phyloP scores from a whole-genome alignment of 2,113 vertebrate genomes.

The Prochilodus magdalenae region DNA sequence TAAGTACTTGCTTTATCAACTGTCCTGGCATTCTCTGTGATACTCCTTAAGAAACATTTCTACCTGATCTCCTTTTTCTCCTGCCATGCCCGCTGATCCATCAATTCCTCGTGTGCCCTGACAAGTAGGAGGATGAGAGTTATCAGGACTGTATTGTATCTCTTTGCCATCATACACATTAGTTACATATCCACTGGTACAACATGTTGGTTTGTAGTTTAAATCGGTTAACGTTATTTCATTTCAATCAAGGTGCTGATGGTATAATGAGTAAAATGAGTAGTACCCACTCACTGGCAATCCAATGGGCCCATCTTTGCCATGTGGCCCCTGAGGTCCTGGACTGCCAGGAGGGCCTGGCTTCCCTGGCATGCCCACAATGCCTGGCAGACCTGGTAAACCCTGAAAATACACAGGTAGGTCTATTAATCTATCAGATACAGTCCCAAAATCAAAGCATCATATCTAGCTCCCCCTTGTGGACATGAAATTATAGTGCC shows the following conservation, averaged over 20 bases:
- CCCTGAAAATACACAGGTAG: slow-evolving; percentile 69
- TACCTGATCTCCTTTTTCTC: slow-evolving; percentile 79
- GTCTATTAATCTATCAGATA: background rate
- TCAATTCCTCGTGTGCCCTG: slow-evolving; percentile 73
- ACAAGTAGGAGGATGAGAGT: background rate
- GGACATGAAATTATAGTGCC: no score
- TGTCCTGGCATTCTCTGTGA: no score
- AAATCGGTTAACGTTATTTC: background rate
- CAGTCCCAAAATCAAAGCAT: background rate
- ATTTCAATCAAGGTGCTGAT: background rate
- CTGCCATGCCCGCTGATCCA: slow-evolving; percentile 67
- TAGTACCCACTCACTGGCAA: slow-evolving; percentile 78
- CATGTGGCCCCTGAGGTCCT: slow-evolving; percentile 67
- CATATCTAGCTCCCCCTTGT: background rate
- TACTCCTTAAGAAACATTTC: slow-evolving; percentile 1
- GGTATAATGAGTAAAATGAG: slow-evolving; percentile 21
- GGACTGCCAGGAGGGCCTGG: slow-evolving; percentile 68
- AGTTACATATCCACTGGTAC: no score
- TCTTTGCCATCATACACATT: background rate
- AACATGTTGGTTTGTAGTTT: no score
- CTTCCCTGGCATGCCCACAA: slow-evolving; percentile 68
- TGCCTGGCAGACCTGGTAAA: slow-evolving; percentile 64
- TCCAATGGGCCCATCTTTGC: slow-evolving; percentile 68
- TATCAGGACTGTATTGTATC: background rate
- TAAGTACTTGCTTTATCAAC: background rate